A percentile compares a stretch with the other conserved stretches of the same genome.
phyloP scores from a whole-genome alignment of 2,888 invertebrate species.

The Conchocele bisecta region DNA sequence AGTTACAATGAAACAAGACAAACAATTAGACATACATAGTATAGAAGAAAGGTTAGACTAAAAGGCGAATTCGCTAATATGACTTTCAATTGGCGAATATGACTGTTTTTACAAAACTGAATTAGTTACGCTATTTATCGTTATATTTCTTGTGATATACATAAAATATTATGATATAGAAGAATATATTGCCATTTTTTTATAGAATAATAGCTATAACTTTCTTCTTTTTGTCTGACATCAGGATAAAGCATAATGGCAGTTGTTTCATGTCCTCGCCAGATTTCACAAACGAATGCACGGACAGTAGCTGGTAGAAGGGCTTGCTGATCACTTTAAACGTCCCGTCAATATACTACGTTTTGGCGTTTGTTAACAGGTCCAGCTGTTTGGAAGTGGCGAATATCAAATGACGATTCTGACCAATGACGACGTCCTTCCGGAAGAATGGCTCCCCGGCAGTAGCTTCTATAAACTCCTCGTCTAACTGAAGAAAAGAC shows the following conservation, averaged over 20 bases:
- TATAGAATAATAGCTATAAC: too few relatives aligned
- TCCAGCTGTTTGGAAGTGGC: slow-evolving; percentile 16
- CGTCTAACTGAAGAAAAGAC: slow-evolving; percentile 14
- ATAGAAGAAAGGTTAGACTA: too few relatives aligned
- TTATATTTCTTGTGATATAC: too few relatives aligned
- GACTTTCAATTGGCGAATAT: too few relatives aligned
- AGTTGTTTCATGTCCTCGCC: slow-evolving; percentile 20
- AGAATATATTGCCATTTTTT: too few relatives aligned
- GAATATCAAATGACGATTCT: slow-evolving; percentile 19
- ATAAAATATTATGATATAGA: too few relatives aligned
- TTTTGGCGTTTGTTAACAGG: not conserved
- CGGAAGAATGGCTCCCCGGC: too few relatives aligned
- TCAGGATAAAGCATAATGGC: slow-evolving; percentile 1
- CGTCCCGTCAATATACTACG: slow-evolving; percentile 28
- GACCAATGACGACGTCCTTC: not conserved
- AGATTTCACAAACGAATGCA: slow-evolving; percentile 15
- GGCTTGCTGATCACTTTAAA: slow-evolving; percentile 4
- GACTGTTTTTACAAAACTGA: too few relatives aligned
- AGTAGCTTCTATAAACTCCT: slow-evolving; percentile 1
- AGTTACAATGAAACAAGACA: too few relatives aligned
- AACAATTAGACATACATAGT: too few relatives aligned
- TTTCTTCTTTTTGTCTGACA: slow-evolving; percentile 3
- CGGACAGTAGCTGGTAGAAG: slow-evolving; percentile 12
- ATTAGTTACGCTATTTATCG: too few relatives aligned
- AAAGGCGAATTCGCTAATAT: too few relatives aligned